These are phyloP conservation scores for Nyctibius grandis DNA, from an alignment of 2,797 vertebrate genomes.

Conservation along the genomic window DNA sequence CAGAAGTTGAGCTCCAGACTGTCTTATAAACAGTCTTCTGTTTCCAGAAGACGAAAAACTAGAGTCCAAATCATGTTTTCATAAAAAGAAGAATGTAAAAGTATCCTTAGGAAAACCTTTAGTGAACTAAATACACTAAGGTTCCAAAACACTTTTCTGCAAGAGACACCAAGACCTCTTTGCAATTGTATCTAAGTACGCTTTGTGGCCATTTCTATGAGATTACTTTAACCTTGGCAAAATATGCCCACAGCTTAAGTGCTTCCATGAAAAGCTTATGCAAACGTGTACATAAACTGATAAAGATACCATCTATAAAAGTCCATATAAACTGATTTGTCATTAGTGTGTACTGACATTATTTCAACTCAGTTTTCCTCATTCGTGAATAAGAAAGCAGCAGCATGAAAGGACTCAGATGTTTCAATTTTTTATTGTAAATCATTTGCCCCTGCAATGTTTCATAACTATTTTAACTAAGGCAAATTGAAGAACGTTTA, in stretches of 20 bases:
- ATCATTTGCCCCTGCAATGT: background rate
- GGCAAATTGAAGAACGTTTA: background rate
- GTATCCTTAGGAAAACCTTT: background rate
- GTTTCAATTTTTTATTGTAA: slow-evolving; percentile 19
- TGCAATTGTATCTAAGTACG: background rate
- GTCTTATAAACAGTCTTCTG: background rate
- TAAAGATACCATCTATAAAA: background rate
- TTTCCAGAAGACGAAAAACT: background rate
- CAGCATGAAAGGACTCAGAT: background rate
- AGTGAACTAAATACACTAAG: background rate
- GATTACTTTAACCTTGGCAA: background rate
- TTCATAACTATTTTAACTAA: background rate
- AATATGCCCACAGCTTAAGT: background rate
- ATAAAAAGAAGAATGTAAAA: background rate
- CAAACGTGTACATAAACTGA: background rate
- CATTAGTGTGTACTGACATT: background rate
- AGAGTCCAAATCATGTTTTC: background rate
- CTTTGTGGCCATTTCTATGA: background rate
- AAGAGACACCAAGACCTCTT: background rate
- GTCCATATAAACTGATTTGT: background rate
- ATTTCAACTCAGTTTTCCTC: background rate
- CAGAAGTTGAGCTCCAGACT: background rate
- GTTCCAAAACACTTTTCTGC: background rate
- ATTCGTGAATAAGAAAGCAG: background rate
- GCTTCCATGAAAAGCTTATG: background rate